phyloP scores from a whole-genome alignment of 2,113 vertebrate genomes.

The Ceyx margarethae region DNA sequence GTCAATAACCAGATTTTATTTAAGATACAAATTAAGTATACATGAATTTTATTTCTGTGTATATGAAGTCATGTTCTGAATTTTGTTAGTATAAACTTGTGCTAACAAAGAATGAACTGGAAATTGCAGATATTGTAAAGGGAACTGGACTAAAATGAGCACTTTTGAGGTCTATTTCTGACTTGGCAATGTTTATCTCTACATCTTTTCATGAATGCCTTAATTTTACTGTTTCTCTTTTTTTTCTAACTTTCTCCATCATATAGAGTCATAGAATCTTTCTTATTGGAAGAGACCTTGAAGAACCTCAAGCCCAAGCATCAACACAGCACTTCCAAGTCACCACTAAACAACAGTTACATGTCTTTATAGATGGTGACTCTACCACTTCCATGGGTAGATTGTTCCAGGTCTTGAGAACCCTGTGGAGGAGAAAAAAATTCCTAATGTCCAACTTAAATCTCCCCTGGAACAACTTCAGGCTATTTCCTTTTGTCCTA shows the following conservation, averaged over 20 bases:
- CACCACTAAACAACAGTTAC: background rate
- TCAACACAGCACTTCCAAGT: background rate
- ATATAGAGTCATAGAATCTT: background rate
- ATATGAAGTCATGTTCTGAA: background rate
- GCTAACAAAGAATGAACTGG: background rate
- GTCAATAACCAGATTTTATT: background rate
- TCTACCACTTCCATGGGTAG: no score
- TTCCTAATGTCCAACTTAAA: no score
- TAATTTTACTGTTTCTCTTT: background rate
- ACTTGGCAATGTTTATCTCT: background rate
- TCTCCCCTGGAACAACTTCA: no score
- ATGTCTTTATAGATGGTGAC: no score
- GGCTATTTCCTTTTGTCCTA: no score
- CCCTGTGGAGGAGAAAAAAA: no score
- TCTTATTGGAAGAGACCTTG: background rate
- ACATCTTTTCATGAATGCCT: background rate
- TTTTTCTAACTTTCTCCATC: background rate
- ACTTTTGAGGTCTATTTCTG: background rate
- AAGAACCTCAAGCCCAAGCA: background rate
- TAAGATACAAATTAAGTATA: background rate
- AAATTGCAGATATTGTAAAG: background rate
- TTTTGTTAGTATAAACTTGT: background rate
- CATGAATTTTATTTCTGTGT: background rate
- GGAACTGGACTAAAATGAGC: background rate
- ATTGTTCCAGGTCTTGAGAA: no score